These are phyloP conservation scores for Tauraco hartlaubi DNA, from an alignment of 2,797 vertebrate species.

Conservation along the genomic window DNA sequence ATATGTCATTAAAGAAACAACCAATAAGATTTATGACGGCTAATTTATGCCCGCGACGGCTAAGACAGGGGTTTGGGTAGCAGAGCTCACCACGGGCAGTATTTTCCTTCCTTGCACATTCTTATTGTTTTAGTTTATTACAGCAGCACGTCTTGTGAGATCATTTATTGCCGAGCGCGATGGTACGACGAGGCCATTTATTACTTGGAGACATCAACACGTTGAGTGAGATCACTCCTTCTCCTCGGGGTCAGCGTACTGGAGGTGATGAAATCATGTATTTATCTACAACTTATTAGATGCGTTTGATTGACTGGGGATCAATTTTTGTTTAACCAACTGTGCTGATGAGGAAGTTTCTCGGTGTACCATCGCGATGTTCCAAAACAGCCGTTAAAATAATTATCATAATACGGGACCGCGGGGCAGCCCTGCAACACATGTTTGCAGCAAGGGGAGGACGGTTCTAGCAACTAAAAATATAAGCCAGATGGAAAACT, in stretches of 20 bases:
- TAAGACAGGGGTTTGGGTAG: conserved; percentile 79
- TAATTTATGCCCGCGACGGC: conserved; percentile 87
- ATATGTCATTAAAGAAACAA: conserved; percentile 81
- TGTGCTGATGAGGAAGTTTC: conserved; percentile 76
- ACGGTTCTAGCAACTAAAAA: conserved; percentile 70
- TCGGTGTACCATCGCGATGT: conserved; percentile 69
- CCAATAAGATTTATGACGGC: conserved; percentile 85
- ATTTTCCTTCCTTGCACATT: conserved; percentile 88
- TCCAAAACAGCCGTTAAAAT: conserved; percentile 82
- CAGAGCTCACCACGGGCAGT: conserved; percentile 78
- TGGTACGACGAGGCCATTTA: conserved; percentile 87
- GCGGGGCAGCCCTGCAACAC: conserved; percentile 75
- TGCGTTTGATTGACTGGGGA: conserved; percentile 81
- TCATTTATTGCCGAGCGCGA: conserved; percentile 89
- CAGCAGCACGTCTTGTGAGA: conserved; percentile 90
- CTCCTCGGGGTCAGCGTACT: conserved; percentile 67
- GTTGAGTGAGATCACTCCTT: conserved; percentile 83
- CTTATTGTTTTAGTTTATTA: conserved; percentile 90
- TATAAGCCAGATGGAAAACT: conserved; percentile 83
- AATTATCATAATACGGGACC: conserved; percentile 76
- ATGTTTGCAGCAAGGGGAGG: conserved; percentile 74
- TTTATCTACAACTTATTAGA: conserved; percentile 86
- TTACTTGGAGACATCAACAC: conserved; percentile 86
- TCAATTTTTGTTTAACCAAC: conserved; percentile 81
- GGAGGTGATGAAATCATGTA: conserved; percentile 88